phyloP scores from a whole-genome alignment of 2,113 vertebrate genomes.

The Mustelus asterias region DNA sequence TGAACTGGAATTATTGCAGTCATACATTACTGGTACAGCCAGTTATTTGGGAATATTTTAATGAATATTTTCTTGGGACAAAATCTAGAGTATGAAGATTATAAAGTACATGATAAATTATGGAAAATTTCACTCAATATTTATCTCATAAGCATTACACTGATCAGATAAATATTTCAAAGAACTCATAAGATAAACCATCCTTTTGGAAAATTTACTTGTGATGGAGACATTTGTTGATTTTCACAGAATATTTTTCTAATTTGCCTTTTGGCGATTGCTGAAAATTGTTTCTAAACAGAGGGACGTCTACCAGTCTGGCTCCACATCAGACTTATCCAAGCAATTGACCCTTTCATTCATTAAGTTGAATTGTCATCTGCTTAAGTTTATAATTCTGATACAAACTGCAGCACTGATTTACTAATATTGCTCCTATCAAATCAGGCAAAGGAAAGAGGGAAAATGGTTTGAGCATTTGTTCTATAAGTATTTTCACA shows the following conservation, averaged over 20 bases:
- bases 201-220: background rate
- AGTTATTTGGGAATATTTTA: background rate
- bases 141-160: background rate
- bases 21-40: background rate
- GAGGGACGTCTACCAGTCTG: slow-evolving; percentile 18
- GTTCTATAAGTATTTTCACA: background rate
- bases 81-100: background rate
- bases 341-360: background rate
- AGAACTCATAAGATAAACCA: background rate
- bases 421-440: background rate
- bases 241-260: background rate
- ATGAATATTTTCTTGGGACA: background rate
- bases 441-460: background rate
- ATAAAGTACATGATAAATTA: background rate
- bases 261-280: background rate
- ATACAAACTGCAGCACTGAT: background rate
- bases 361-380: background rate
- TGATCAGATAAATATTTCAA: slow-evolving; percentile 3
- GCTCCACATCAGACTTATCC: background rate
- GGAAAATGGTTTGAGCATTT: background rate
- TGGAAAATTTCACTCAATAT: background rate
- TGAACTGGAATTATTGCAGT: no score
- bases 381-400: background rate
- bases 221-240: slow-evolving; percentile 16
- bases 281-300: slow-evolving; percentile 3